These are phyloP conservation scores for Aldrovandia affinis DNA, from an alignment of 2,797 vertebrate genomes.

Conservation along the genomic window DNA sequence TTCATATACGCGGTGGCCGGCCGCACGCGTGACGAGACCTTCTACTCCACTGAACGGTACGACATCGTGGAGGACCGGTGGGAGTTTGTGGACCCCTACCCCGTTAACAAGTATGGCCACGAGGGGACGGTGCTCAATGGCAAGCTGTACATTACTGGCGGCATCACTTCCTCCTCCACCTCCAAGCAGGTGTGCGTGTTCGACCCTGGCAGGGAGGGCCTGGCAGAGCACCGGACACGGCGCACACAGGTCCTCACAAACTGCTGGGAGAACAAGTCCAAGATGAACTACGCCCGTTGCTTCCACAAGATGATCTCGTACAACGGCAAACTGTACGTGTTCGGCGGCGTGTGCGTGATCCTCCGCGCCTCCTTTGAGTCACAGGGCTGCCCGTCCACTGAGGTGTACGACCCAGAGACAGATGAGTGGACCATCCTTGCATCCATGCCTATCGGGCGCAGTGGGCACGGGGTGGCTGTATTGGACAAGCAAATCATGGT, in stretches of 20 bases:
- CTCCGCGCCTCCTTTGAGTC: conserved; percentile 97
- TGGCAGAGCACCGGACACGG: conserved; percentile 83
- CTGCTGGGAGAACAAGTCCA: conserved; percentile 99
- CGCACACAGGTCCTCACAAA: conserved; percentile 87
- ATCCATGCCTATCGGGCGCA: conserved; percentile 97
- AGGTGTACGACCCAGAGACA: conserved; percentile 93
- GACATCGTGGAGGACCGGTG: conserved; percentile 96
- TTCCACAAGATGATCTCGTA: conserved; percentile 99
- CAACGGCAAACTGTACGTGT: conserved; percentile 97
- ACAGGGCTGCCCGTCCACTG: conserved; percentile 98
- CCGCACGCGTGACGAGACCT: conserved; percentile 95
- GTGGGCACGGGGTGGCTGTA: conserved; percentile 95
- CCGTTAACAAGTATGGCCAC: conserved; percentile 97
- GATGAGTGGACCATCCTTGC: conserved; percentile 98
- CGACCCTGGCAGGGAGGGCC: conserved; percentile 91
- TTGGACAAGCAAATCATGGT: conserved; percentile 98
- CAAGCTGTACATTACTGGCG: conserved; percentile 95
- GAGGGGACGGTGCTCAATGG: conserved; percentile 95
- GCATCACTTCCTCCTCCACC: conserved; percentile 98
- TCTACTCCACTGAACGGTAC: conserved; percentile 96
- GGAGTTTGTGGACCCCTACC: conserved; percentile 98
- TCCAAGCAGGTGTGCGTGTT: conserved; percentile 98
- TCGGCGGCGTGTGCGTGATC: conserved; percentile 96
- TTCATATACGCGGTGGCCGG: conserved; percentile 96
- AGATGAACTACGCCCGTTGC: conserved; percentile 99